Percentiles rank a stretch among this genome's conserved stretches.
These are phyloP conservation scores for Acrocephalus scirpaceus DNA, from an alignment of 2,797 vertebrate species.

Conservation along the genomic window DNA sequence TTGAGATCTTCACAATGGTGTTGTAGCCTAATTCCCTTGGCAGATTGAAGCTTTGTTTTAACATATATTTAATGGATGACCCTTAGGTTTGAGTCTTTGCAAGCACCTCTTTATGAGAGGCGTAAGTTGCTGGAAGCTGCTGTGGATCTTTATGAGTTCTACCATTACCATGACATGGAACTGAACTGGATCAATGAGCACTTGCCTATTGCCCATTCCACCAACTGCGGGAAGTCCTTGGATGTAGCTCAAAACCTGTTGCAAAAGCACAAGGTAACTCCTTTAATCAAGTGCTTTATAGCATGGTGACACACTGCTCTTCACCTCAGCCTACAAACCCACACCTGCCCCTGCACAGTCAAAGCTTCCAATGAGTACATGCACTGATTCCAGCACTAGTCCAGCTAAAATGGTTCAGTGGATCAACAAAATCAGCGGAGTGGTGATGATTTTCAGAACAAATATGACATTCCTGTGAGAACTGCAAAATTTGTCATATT, in stretches of 20 bases:
- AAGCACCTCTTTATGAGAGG: constrained; percentile 79
- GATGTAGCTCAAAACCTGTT: constrained; percentile 78
- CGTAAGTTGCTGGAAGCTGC: constrained; percentile 80
- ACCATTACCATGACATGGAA: constrained; percentile 83
- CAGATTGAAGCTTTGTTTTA: not conserved
- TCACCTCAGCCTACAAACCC: not conserved
- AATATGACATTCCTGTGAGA: not conserved
- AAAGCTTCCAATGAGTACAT: not conserved
- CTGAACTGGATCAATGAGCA: constrained; percentile 86
- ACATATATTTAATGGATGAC: not conserved
- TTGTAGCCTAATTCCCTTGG: not conserved
- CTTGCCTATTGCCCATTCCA: constrained; percentile 73
- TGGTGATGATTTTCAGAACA: not conserved
- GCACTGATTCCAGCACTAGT: not conserved
- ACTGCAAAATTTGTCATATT: not conserved
- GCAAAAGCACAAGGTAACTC: constrained; percentile 85
- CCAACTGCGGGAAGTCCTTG: constrained; percentile 76
- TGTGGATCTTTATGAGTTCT: constrained; percentile 83
- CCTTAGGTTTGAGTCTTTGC: constrained; percentile 86
- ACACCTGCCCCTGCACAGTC: not conserved
- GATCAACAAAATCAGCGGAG: not conserved
- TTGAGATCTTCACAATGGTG: not conserved
- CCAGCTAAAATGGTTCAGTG: not conserved
- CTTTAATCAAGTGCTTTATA: not conserved
- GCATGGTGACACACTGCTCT: not conserved